Evolutionary conservation across 2,797 vertebrate species (phyloP).

Genomic region (Dermochelys coriacea): DNA sequence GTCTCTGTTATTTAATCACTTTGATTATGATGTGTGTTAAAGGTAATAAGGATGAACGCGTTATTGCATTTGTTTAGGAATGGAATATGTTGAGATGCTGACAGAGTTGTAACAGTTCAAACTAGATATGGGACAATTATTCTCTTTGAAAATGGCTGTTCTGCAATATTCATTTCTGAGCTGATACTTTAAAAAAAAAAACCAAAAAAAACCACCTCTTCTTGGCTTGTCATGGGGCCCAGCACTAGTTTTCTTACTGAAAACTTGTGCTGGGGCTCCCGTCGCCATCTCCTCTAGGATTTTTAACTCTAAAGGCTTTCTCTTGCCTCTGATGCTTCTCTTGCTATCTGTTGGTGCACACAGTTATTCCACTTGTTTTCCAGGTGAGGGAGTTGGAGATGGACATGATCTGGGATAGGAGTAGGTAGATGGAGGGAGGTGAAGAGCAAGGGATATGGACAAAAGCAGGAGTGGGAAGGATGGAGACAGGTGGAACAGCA

Average conservation of each 20-base stretch:
- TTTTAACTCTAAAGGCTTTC: background rate
- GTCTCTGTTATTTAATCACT: background rate
- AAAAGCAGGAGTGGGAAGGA: background rate
- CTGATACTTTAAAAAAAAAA: accelerated
- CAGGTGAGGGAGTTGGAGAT: background rate
- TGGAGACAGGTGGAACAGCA: background rate
- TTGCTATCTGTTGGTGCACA: background rate
- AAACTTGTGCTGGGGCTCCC: background rate
- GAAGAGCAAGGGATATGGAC: background rate
- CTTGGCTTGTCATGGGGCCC: background rate
- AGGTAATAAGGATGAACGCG: background rate
- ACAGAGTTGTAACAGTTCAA: background rate
- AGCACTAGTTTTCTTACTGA: background rate
- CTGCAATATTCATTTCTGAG: background rate
- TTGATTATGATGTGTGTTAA: background rate
- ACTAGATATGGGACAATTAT: background rate
- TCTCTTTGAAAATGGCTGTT: background rate
- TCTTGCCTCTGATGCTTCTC: background rate
- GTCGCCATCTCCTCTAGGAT: background rate
- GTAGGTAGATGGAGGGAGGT: background rate
- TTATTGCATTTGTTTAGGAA: background rate
- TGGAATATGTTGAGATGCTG: background rate
- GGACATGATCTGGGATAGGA: background rate
- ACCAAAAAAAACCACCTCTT: background rate
- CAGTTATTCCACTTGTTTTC: background rate